Evolutionary conservation across 2,888 invertebrate genomes (phyloP).

Genomic region (Coelopa pilipes): DNA sequence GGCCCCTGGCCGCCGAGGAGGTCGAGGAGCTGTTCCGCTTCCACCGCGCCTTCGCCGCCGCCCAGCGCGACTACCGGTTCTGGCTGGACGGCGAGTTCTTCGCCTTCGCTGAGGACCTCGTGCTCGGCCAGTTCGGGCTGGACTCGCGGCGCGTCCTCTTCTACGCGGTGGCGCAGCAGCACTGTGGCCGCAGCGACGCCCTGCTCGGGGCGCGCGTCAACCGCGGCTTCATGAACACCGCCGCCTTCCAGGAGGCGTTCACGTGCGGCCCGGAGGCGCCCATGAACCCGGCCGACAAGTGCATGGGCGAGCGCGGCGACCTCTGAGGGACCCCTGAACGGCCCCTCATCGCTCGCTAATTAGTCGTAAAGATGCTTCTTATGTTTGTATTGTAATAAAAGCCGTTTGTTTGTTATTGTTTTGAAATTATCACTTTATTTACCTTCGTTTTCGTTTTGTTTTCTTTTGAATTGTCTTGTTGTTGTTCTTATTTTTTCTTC

Average conservation of each 20-base stretch:
- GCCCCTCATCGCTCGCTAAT: neutral
- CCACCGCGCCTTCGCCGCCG: slow-evolving; percentile 55
- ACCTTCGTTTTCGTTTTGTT: slow-evolving; percentile 15
- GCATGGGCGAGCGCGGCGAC: slow-evolving; percentile 51
- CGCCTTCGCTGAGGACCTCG: slow-evolving; percentile 59
- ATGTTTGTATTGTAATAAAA: neutral
- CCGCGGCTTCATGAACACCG: slow-evolving; percentile 61
- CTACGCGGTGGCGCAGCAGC: slow-evolving; percentile 61
- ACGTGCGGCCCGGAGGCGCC: slow-evolving; percentile 49
- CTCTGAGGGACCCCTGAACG: no score
- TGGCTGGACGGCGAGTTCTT: slow-evolving; percentile 63
- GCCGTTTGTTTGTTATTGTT: slow-evolving; percentile 33
- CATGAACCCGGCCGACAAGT: slow-evolving; percentile 61
- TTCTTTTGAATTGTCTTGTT: slow-evolving; percentile 22
- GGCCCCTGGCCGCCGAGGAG: slow-evolving; percentile 47
- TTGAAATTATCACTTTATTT: slow-evolving; percentile 36
- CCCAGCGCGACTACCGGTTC: slow-evolving; percentile 57
- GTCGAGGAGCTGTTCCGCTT: slow-evolving; percentile 54
- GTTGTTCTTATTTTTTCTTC: slow-evolving; percentile 21
- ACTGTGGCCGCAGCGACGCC: slow-evolving; percentile 56
- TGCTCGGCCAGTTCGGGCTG: slow-evolving; percentile 57
- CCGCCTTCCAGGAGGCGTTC: slow-evolving; percentile 58
- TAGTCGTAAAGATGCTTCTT: neutral
- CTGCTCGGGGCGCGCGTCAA: slow-evolving; percentile 55
- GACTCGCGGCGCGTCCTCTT: slow-evolving; percentile 56